A percentile compares a stretch with the other conserved stretches of the same genome.
phyloP scores from a whole-genome alignment of 2,113 vertebrate genomes.

The Vulpes ferrilata region DNA sequence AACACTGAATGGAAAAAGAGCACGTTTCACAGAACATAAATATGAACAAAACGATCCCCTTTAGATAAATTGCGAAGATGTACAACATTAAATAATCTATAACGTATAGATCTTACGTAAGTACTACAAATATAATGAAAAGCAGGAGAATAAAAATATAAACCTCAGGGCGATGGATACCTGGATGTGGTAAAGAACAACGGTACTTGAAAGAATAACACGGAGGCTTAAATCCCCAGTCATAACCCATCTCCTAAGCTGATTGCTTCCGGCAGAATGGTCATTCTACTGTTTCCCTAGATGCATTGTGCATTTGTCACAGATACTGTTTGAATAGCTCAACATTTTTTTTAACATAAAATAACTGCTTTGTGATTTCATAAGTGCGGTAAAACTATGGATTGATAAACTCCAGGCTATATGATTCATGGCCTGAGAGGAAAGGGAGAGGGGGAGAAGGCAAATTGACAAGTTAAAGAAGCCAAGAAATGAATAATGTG shows the following conservation, averaged over 20 bases:
- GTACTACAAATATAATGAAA: not conserved
- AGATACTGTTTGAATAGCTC: not conserved
- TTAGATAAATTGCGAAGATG: not conserved
- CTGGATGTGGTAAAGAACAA: not conserved
- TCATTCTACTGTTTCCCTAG: not conserved
- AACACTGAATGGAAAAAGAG: not conserved
- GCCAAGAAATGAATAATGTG: not conserved
- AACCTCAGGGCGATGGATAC: not conserved
- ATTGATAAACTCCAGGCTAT: fast-evolving
- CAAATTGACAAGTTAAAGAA: not conserved
- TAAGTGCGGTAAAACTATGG: not conserved
- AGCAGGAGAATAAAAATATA: not conserved
- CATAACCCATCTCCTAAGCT: not conserved
- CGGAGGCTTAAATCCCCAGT: not conserved
- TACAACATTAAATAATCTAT: not conserved
- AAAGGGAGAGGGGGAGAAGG: not conserved
- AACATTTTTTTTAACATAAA: not conserved
- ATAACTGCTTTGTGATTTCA: not conserved
- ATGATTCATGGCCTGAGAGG: not conserved
- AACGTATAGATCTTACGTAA: not conserved
- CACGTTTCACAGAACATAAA: not conserved
- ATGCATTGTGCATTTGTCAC: not conserved
- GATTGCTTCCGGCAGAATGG: not conserved
- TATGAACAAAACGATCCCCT: not conserved
- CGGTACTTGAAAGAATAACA: not conserved